These are phyloP conservation scores for Pandemis cinnamomeana DNA, from an alignment of 2,888 invertebrate species.

Conservation along the genomic window DNA sequence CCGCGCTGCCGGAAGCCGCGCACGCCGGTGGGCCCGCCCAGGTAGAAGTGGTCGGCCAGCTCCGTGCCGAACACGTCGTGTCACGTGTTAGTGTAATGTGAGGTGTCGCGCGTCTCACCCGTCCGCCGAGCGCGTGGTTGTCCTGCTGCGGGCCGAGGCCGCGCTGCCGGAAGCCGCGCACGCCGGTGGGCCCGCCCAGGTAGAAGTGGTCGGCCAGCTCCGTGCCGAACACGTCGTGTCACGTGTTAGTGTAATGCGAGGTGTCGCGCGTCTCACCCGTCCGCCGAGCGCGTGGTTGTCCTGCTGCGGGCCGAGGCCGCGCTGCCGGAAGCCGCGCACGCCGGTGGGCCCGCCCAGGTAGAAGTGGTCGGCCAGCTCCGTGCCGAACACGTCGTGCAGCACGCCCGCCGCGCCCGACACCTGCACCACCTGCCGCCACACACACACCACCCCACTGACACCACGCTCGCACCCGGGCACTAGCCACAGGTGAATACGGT, in stretches of 20 bases:
- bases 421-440: conserved; percentile 86
- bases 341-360: conserved; percentile 96
- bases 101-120: conserved; percentile 64
- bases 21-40: conserved; percentile 95
- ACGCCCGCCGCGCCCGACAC: conserved; percentile 88
- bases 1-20: conserved; percentile 95
- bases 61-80: conserved; percentile 84
- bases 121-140: conserved; percentile 89
- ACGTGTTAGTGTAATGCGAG: no score
- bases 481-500: no score
- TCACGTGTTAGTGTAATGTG: neutral
- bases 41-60: conserved; percentile 90
- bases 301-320: conserved; percentile 94
- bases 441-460: neutral
- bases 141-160: conserved; percentile 95
- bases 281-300: conserved; percentile 91
- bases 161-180: conserved; percentile 94
- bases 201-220: conserved; percentile 90
- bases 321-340: conserved; percentile 93
- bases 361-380: conserved; percentile 89
- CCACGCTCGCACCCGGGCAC: no score
- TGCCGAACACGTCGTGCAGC: conserved; percentile 86
- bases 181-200: conserved; percentile 94
- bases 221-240: conserved; percentile 81
- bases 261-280: conserved; percentile 69